Evolutionary conservation across 2,888 invertebrate species (phyloP).

Genomic region (Brachyopa scutellaris): DNA sequence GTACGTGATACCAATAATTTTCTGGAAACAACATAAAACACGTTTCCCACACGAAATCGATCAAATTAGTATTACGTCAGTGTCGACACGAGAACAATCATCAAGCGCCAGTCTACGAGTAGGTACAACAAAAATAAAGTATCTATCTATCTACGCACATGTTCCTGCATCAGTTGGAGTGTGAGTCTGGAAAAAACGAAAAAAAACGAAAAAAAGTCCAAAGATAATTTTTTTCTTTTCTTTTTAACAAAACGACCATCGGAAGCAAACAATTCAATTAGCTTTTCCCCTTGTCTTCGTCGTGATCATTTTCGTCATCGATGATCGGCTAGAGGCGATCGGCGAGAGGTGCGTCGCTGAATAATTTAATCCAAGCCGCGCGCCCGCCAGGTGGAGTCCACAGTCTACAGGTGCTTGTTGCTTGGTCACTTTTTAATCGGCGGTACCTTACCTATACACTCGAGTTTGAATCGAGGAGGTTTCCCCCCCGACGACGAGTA

Average conservation of each 20-base stretch:
- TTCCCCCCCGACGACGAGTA: no score
- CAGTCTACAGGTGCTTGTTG: constrained; percentile 9
- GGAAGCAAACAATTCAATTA: constrained; percentile 51
- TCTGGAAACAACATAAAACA: background rate
- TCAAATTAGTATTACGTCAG: constrained; percentile 27
- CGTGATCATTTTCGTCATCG: background rate
- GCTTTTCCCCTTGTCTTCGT: constrained; percentile 1
- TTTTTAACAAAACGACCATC: constrained; percentile 5
- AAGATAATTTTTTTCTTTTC: background rate
- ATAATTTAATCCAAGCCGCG: no score
- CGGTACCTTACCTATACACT: no score
- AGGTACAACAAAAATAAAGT: no score
- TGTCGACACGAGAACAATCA: no score
- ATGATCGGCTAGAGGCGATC: background rate
- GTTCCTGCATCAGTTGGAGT: no score
- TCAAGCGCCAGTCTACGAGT: no score
- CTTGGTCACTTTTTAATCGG: constrained; percentile 7
- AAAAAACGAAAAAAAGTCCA: no score
- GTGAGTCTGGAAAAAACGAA: no score
- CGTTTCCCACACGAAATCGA: background rate
- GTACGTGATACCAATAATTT: background rate
- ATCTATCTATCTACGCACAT: no score
- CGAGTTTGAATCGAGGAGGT: no score
- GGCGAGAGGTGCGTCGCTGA: background rate
- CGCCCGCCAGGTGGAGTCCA: no score